Percentiles rank a stretch among this genome's conserved stretches.
These are phyloP conservation scores for Sitodiplosis mosellana DNA, from an alignment of 1,140 invertebrate genomes.

Conservation along the genomic window DNA sequence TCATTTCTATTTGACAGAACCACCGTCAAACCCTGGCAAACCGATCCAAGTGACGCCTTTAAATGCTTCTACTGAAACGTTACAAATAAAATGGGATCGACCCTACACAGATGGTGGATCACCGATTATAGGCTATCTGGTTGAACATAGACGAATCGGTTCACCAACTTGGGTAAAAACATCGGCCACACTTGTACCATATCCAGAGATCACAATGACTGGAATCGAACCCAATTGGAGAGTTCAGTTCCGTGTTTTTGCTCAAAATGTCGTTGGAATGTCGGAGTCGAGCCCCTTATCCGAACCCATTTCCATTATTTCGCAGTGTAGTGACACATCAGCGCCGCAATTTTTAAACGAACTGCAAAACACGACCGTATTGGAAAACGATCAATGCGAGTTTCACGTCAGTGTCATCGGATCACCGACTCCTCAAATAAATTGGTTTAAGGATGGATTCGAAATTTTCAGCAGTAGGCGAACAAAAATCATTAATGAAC, in stretches of 20 bases:
- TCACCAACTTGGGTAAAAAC: slow-evolving; percentile 60
- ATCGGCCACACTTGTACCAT: slow-evolving; percentile 42
- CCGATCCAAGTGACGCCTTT: slow-evolving; percentile 47
- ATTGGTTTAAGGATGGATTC: slow-evolving; percentile 85
- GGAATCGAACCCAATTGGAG: slow-evolving; percentile 69
- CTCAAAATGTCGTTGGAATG: slow-evolving; percentile 65
- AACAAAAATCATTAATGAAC: slow-evolving; percentile 56
- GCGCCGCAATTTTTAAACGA: slow-evolving; percentile 48
- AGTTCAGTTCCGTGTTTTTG: slow-evolving; percentile 76
- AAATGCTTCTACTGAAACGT: slow-evolving; percentile 59
- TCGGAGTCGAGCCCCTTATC: slow-evolving; percentile 62
- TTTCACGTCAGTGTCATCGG: slow-evolving; percentile 68
- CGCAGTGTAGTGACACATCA: slow-evolving; percentile 42
- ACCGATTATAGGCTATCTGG: slow-evolving; percentile 64
- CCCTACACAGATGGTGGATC: slow-evolving; percentile 73
- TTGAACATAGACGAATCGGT: slow-evolving; percentile 59
- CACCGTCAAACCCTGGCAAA: slow-evolving; percentile 56
- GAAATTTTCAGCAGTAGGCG: slow-evolving; percentile 67
- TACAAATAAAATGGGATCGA: slow-evolving; percentile 69
- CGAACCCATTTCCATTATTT: slow-evolving; percentile 54
- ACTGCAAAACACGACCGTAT: slow-evolving; percentile 39
- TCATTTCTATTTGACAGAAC: slow-evolving; percentile 34
- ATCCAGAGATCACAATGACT: slow-evolving; percentile 51
- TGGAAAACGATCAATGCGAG: slow-evolving; percentile 67
- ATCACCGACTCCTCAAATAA: slow-evolving; percentile 63